Conservation (phyloP, 2,888 invertebrate genomes). For the Abrostola triplasia region DNA sequence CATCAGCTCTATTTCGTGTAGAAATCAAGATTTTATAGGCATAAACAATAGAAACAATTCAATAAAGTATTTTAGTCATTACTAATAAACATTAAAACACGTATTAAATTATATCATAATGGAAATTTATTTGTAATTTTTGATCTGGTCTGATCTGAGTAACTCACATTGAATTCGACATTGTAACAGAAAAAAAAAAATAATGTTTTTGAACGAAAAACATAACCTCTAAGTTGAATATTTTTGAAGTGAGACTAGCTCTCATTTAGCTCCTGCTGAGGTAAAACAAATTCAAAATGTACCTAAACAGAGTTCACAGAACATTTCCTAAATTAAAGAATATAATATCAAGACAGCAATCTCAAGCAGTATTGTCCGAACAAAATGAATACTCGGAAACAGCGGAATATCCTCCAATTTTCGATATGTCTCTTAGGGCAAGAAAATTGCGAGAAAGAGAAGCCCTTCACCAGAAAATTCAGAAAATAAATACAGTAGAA, state of each 20-base stretch:
- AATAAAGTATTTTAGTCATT: conserved; percentile 13
- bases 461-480: conserved; percentile 88
- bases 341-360: conserved; percentile 62
- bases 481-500: conserved; percentile 91
- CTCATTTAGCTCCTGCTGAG: not conserved
- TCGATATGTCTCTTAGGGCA: conserved; percentile 87
- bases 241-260: not conserved
- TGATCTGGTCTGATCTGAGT: too few species aligned
- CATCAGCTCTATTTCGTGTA: conserved; percentile 72
- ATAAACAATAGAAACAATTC: not conserved
- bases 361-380: conserved; percentile 70
- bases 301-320: conserved; percentile 72
- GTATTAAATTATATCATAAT: too few species aligned
- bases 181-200: conserved; percentile 12
- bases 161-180: too few species aligned
- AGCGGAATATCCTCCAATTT: conserved; percentile 89
- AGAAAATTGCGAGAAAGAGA: conserved; percentile 81
- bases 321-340: conserved; percentile 74
- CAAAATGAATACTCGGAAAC: conserved; percentile 80
- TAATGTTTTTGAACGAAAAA: conserved; percentile 5
- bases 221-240: conserved; percentile 5
- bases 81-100: too few species aligned
- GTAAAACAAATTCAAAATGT: conserved; percentile 66
- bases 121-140: too few species aligned
- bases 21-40: conserved; percentile 20